Conservation (phyloP, 2,888 invertebrate genomes). For the Osmoderma eremita region DNA sequence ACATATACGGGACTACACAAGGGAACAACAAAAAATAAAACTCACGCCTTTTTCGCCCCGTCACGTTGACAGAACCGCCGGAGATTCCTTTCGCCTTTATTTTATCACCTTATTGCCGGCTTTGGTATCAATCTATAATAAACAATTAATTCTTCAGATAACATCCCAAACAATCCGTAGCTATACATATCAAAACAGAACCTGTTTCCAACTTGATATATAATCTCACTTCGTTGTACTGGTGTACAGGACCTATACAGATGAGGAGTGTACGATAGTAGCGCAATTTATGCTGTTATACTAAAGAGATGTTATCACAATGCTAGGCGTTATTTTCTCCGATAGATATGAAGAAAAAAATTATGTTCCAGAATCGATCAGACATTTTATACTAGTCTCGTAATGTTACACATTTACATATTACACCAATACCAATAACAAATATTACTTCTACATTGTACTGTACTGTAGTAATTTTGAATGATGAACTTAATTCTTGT, state of each 20-base stretch:
- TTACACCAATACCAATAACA: too few relatives aligned
- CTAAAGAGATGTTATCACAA: not conserved
- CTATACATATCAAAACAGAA: constrained; percentile 11
- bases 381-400: too few relatives aligned
- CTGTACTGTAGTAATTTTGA: too few relatives aligned
- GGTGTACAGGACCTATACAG: constrained; percentile 17
- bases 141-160: constrained; percentile 30
- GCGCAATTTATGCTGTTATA: constrained; percentile 2
- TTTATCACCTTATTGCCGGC: constrained; percentile 27
- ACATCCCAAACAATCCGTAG: constrained; percentile 17
- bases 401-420: too few relatives aligned
- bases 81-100: constrained; percentile 13
- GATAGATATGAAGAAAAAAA: too few relatives aligned
- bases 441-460: too few relatives aligned
- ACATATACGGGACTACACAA: constrained; percentile 8
- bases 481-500: too few relatives aligned
- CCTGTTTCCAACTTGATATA: constrained; percentile 20
- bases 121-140: constrained; percentile 26
- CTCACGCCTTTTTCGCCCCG: constrained; percentile 2
- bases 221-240: constrained; percentile 8
- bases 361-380: too few relatives aligned
- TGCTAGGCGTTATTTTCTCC: not conserved
- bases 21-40: constrained; percentile 1
- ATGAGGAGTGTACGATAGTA: constrained; percentile 13
- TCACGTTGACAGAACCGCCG: constrained; percentile 23